Evolutionary conservation across 1,140 invertebrate genomes (phyloP), one percentile per base, ranked within the genome.

Genomic region (Lethrus apterus): DNA sequence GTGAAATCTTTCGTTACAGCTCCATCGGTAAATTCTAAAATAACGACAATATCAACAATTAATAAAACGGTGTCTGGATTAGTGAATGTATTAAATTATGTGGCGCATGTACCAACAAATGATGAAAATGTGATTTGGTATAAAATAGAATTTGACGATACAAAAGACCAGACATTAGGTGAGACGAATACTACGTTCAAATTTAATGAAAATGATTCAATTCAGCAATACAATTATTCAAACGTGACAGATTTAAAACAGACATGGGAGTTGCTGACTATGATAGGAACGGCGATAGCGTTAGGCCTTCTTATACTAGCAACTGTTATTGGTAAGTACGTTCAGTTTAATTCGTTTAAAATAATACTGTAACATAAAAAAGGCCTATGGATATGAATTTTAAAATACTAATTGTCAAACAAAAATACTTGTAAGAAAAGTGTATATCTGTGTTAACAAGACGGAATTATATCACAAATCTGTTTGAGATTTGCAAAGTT

Each of bases 291-390:
- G 10, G 73, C 73, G 18, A 57, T 72, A 35, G 58, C 75, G 10
- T 67, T 79, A 30, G 74, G 71, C 46, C 58, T 78, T 41, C 68
- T 79, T 46, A 79, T 79, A 26, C 66, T 78, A 46, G 65, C 70
- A 32, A 78, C 75, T 18, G 66, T 77, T 31, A 66, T 78, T 53
- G 77, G 77, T 78, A 52, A 73, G 74, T 67, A 8, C n/a, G n/a
- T n/a, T n/a, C n/a, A n/a, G n/a, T n/a, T n/a, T n/a, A n/a, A n/a
- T n/a, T n/a, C n/a, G n/a, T n/a, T n/a, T n/a, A n/a, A n/a, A n/a
- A n/a, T n/a, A n/a, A n/a, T n/a, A n/a, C n/a, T n/a, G n/a, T n/a
- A n/a, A n/a, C n/a, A n/a, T n/a, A n/a, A n/a, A n/a, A n/a, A n/a
- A n/a, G n/a, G n/a, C n/a, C n/a, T n/a, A n/a, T n/a, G n/a, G n/a